Conservation (phyloP, 2,113 vertebrate species). For the Bufo gargarizans region DNA sequence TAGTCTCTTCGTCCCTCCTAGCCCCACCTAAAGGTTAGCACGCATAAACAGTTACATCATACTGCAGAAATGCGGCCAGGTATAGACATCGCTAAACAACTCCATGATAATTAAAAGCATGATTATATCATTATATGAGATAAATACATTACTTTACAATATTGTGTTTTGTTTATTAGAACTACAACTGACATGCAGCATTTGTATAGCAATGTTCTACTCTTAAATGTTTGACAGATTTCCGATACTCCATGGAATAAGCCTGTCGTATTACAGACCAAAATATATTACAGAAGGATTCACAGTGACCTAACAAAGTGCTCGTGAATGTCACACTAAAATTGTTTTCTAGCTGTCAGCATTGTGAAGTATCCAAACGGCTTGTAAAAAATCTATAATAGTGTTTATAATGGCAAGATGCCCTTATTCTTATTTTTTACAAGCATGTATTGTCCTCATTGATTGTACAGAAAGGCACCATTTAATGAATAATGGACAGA, state of each 20-base stretch:
- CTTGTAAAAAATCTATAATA: constrained; percentile 1
- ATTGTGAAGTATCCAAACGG: neutral
- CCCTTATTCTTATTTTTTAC: neutral
- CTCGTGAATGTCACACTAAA: neutral
- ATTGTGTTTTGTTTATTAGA: too few relatives aligned
- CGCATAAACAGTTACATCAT: too few relatives aligned
- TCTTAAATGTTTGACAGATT: neutral
- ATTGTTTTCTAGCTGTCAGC: neutral
- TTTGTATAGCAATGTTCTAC: too few relatives aligned
- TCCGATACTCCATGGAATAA: neutral
- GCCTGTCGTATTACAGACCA: neutral
- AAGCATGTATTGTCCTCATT: neutral
- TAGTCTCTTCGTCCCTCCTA: too few relatives aligned
- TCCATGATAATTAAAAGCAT: too few relatives aligned
- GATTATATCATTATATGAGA: too few relatives aligned
- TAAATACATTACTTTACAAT: too few relatives aligned
- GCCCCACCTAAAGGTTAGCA: too few relatives aligned
- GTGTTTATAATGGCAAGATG: constrained; percentile 19
- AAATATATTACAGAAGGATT: constrained; percentile 6
- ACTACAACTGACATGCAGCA: too few relatives aligned
- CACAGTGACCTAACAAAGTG: neutral
- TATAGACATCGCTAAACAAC: too few relatives aligned
- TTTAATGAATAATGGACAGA: constrained; percentile 15
- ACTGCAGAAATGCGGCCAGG: too few relatives aligned
- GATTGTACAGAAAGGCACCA: neutral